phyloP scores from a whole-genome alignment of 2,113 vertebrate species.

The Turnix velox region DNA sequence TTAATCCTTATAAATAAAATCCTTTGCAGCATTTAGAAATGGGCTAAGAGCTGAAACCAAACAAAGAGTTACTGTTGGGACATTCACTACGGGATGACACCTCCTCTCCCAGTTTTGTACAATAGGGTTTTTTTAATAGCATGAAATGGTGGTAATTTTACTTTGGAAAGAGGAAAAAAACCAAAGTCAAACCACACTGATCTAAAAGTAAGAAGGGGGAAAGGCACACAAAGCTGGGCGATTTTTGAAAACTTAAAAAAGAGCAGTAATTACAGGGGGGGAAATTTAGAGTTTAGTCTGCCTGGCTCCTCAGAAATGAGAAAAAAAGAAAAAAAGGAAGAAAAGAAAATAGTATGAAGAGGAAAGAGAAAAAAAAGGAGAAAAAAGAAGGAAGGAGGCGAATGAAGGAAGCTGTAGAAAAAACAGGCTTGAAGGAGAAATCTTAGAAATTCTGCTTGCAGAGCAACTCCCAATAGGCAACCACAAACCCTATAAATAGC shows the following conservation, averaged over 20 bases:
- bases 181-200: not conserved
- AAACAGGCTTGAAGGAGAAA: slow-evolving; percentile 66
- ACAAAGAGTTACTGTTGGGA: not conserved
- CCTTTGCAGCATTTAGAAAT: not conserved
- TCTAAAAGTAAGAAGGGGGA: not conserved
- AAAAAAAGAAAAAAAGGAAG: not conserved
- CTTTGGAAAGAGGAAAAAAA: not conserved
- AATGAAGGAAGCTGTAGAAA: slow-evolving; percentile 17
- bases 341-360: not conserved
- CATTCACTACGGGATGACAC: not conserved
- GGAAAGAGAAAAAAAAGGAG: not conserved
- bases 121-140: not conserved
- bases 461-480: slow-evolving; percentile 70
- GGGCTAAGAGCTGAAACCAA: not conserved
- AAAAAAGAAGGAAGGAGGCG: not conserved
- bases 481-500: slow-evolving; percentile 76
- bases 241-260: slow-evolving; percentile 41
- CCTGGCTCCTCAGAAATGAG: not conserved
- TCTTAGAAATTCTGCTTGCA: slow-evolving; percentile 72
- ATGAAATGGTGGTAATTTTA: slow-evolving; percentile 12
- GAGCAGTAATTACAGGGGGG: slow-evolving; percentile 51
- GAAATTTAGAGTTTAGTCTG: not conserved
- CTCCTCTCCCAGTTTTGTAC: not conserved
- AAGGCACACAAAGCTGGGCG: not conserved
- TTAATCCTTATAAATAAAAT: not conserved